Evolutionary conservation across 2,113 vertebrate species (phyloP).

Genomic region (Amphiprion ocellaris): DNA sequence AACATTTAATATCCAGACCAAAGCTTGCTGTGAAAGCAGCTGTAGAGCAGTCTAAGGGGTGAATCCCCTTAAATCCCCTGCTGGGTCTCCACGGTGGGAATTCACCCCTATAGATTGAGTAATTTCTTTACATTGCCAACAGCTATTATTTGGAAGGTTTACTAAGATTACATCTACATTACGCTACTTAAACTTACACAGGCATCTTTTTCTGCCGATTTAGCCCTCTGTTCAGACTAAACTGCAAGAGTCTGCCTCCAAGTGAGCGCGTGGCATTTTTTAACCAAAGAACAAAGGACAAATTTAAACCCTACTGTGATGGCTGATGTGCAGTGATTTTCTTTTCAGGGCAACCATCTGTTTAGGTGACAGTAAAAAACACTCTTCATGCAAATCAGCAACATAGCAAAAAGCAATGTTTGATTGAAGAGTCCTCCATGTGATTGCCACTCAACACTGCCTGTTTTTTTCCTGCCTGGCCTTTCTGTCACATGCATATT

Average conservation of each 20-base stretch:
- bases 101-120: neutral
- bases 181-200: neutral
- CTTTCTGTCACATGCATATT: neutral
- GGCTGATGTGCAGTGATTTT: slow-evolving; percentile 3
- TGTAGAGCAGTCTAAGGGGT: neutral
- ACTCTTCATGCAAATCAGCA: neutral
- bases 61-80: slow-evolving; percentile 17
- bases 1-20: slow-evolving; percentile 37
- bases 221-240: neutral
- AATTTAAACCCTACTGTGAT: neutral
- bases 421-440: neutral
- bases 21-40: slow-evolving; percentile 10
- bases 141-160: neutral
- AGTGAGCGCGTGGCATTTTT: slow-evolving; percentile 19
- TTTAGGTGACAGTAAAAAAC: neutral
- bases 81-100: slow-evolving; percentile 4
- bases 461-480: neutral
- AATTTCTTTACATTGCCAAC: slow-evolving; percentile 9
- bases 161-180: neutral
- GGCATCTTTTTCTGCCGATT: neutral
- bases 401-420: neutral
- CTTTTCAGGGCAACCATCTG: neutral
- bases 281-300: slow-evolving; percentile 22
- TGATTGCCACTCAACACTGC: neutral
- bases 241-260: neutral